Evolutionary conservation across 2,888 invertebrate genomes (phyloP).

Genomic region (Drosophila histrio): DNA sequence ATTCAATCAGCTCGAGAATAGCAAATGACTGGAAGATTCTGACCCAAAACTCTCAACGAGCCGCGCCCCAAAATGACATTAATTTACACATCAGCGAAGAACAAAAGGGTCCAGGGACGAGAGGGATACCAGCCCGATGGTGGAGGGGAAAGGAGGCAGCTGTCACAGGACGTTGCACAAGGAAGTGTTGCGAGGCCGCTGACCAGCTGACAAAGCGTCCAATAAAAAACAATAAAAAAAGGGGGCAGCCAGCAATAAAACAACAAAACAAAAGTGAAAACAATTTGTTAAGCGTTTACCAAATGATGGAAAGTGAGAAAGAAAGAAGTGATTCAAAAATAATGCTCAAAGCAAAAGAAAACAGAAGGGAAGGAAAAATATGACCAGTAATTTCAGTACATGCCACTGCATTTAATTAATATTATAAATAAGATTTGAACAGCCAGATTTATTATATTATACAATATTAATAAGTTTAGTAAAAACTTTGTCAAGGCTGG

Average conservation of each 20-base stretch:
- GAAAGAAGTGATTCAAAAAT: not conserved
- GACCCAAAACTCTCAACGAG: conserved; percentile 67
- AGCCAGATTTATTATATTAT: too few relatives aligned
- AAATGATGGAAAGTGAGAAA: conserved; percentile 20
- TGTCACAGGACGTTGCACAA: conserved; percentile 54
- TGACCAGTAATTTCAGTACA: not conserved
- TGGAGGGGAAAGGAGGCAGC: not conserved
- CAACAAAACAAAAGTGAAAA: conserved; percentile 32
- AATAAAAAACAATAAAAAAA: conserved; percentile 62
- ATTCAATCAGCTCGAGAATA: conserved; percentile 68
- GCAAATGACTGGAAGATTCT: conserved; percentile 45
- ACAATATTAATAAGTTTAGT: too few relatives aligned
- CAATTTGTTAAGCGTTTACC: conserved; percentile 55
- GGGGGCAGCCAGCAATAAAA: conserved; percentile 22
- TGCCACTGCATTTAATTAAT: not conserved
- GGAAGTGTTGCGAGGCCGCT: conserved; percentile 46
- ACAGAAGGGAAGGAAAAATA: not conserved
- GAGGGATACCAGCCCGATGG: not conserved
- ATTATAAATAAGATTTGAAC: not conserved
- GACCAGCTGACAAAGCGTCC: conserved; percentile 64
- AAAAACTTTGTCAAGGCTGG: too few relatives aligned
- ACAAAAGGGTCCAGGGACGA: conserved; percentile 19
- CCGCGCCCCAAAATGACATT: conserved; percentile 73
- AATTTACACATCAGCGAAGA: conserved; percentile 79
- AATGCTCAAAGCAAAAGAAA: conserved; percentile 8